phyloP scores from a whole-genome alignment of 2,888 invertebrate species.

The Acholoe squamosa region DNA sequence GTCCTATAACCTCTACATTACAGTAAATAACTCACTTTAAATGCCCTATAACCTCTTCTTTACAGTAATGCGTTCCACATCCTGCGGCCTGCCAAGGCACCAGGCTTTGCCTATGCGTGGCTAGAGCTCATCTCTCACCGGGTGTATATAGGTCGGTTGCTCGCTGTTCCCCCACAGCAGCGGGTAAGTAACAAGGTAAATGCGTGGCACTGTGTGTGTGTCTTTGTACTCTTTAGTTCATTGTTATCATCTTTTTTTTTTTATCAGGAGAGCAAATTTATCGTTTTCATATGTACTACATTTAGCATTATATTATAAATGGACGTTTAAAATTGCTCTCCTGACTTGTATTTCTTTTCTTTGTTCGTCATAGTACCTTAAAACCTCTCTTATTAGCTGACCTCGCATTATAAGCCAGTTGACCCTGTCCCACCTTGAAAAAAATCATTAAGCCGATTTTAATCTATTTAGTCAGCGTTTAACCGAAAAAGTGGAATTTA shows the following conservation, averaged over 20 bases:
- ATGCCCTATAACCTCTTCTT: too few species aligned
- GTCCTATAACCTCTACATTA: too few species aligned
- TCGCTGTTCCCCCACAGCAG: slow-evolving; percentile 90
- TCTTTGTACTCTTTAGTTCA: slow-evolving; percentile 57
- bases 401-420: too few species aligned
- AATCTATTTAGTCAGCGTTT: too few species aligned
- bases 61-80: slow-evolving; percentile 93
- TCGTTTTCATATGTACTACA: too few species aligned
- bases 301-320: too few species aligned
- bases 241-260: neutral
- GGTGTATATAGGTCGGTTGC: slow-evolving; percentile 95
- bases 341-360: neutral
- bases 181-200: slow-evolving; percentile 85
- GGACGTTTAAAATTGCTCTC: too few species aligned
- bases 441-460: too few species aligned
- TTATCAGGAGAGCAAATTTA: neutral
- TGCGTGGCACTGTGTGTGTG: slow-evolving; percentile 46
- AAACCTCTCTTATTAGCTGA: too few species aligned
- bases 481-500: too few species aligned
- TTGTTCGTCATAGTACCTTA: neutral
- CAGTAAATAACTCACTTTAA: too few species aligned
- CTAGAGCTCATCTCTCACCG: slow-evolving; percentile 98
- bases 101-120: slow-evolving; percentile 99
- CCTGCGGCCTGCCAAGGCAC: slow-evolving; percentile 94
- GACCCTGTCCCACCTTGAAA: too few species aligned